Percentiles rank a stretch among this genome's conserved stretches.
Evolutionary conservation across 2,888 invertebrate species (phyloP).

Genomic region (Drosophila barbarae): DNA sequence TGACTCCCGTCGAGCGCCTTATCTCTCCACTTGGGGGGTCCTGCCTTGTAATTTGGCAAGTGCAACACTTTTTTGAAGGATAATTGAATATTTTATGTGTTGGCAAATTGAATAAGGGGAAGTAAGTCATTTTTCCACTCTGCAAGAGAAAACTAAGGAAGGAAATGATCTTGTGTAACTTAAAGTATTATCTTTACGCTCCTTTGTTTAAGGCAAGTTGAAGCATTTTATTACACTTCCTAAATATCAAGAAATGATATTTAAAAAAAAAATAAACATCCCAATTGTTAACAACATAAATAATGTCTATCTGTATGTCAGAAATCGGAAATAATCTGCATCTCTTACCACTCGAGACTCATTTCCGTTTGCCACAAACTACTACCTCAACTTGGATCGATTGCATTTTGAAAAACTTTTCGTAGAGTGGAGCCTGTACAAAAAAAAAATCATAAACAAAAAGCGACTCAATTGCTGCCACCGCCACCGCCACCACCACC

Average conservation of each 20-base stretch:
- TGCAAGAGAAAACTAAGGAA: neutral
- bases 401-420: constrained; percentile 31
- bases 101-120: constrained; percentile 28
- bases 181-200: neutral
- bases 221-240: no score
- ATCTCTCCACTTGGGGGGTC: constrained; percentile 25
- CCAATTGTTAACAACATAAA: neutral
- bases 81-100: constrained; percentile 39
- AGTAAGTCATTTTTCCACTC: constrained; percentile 10
- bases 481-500: constrained; percentile 6
- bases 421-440: constrained; percentile 1
- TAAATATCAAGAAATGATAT: neutral
- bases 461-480: constrained; percentile 37
- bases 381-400: constrained; percentile 31
- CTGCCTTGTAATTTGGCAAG: constrained; percentile 51
- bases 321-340: constrained; percentile 17
- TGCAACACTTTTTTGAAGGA: constrained; percentile 17
- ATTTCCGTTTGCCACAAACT: constrained; percentile 23
- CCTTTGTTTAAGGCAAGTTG: neutral
- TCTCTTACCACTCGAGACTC: constrained; percentile 1
- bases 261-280: neutral
- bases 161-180: constrained; percentile 8
- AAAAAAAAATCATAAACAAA: constrained; percentile 31
- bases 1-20: constrained; percentile 16
- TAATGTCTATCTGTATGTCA: neutral